Base-by-base conservation (phyloP, 1,140 invertebrate genomes). In the Ceratitis capitata region DNA sequence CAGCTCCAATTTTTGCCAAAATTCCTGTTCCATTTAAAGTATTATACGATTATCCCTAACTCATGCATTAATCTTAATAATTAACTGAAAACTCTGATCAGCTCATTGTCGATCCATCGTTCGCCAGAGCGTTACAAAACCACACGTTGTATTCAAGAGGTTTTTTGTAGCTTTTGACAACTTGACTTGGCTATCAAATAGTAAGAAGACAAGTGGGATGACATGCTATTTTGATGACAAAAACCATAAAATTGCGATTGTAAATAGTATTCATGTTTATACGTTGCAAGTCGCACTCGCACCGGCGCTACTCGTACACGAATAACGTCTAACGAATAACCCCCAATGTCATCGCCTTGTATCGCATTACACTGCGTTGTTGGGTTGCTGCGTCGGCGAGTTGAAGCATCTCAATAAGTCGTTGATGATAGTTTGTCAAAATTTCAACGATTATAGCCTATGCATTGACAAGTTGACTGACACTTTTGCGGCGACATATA, bases 401-500 rank as follows among this genome's bases (percentile, higher is more conserved):
- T 69, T 69, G 42, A 78, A 45, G 69, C 35, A 32, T 78, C 69
- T 78, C 69, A 78, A 78, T 78, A 78, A 78, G 39, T 78, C 45
- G 39, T 26, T 78, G 69, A n/a, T n/a, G n/a, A 78, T 45, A 19
- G 69, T 78, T 78, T 78, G 69, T 78, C 69, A 78, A 78, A 78
- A 78, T 78, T 78, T 78, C 16, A 78, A 26, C 19, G 69, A 78
- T 78, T 45, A 78, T 47, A 45, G 69, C 32, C n/a, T 10, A 78
- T 26, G 69, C 32, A 78, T 78, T 78, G 69, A 78, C 69, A 78
- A 78, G 69, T 42, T 78, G 69, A 78, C 69, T 78, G 69, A 78
- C 69, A 78, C 35, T 78, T 45, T 78, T 78, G 69, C 19, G 32
- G 39, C 9, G 32, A 26, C 69, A 78, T 0, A 56, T 19, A 53